Conservation (phyloP, 2,113 vertebrate genomes). For the Chionis minor region DNA sequence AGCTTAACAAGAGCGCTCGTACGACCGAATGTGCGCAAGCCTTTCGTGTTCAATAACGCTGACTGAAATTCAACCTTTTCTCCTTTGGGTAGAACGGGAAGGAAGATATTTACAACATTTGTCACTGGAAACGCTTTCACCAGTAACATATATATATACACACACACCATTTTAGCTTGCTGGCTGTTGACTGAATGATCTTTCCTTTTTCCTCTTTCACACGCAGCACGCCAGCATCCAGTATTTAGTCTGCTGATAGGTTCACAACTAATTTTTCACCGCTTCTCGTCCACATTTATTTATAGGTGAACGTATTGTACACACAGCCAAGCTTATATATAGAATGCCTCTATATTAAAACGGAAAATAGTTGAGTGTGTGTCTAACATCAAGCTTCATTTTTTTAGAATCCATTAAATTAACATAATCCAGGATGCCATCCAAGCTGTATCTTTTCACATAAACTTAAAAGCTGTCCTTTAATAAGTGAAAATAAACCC, state of each 20-base stretch:
- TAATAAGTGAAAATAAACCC: slow-evolving; percentile 7
- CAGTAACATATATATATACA: background rate
- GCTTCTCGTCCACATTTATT: slow-evolving; percentile 22
- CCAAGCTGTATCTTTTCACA: background rate
- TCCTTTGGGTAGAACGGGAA: background rate
- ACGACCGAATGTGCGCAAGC: background rate
- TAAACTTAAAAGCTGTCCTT: slow-evolving; percentile 29
- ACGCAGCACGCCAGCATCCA: background rate
- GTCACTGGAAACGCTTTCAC: background rate
- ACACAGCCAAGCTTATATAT: slow-evolving; percentile 17
- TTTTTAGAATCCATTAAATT: slow-evolving; percentile 6
- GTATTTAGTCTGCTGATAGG: slow-evolving; percentile 8
- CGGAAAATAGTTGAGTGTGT: background rate
- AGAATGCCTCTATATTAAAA: background rate
- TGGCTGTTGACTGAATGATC: background rate
- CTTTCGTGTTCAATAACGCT: fast-evolving
- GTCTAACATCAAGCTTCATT: background rate
- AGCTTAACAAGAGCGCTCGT: background rate
- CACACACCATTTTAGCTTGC: background rate
- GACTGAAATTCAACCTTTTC: background rate
- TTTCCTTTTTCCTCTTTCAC: background rate
- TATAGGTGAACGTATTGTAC: slow-evolving; percentile 17
- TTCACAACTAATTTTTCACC: background rate
- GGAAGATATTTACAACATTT: background rate
- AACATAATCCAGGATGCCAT: background rate